Base-by-base conservation (phyloP, 2,888 invertebrate species). In the Allacma fusca region DNA sequence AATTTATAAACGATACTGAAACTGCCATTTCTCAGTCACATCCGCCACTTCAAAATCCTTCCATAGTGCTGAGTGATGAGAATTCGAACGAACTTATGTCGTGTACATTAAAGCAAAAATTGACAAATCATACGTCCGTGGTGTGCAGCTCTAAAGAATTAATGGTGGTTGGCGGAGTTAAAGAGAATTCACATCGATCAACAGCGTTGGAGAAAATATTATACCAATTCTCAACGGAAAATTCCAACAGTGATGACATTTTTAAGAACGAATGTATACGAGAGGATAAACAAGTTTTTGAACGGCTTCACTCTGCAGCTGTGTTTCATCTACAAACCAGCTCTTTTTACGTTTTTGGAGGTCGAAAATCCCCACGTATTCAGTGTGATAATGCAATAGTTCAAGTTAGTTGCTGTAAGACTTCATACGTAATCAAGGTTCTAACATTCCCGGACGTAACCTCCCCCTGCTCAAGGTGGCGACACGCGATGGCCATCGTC, bases 321-420 rank as follows among this genome's bases (percentile, higher is more conserved):
- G 68, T 64, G 0, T 79, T 40, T 65, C 57, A 57, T 24, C 23
- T 19, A 26, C 28, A 43, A 2, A 62, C 67, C 43, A 79, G 80
- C 34, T 78, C 76, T 16, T 78, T 80, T 16, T 78, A 80, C 21
- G 77, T 83, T n/a, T 82, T 82, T 77, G 83, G 83, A 21, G 83
- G 83, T n/a, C 69, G 83, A 29, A 81, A 80, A 64, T 82, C 83
- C 0, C 83, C 83, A 19, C 50, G 65, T n/a, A 76, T 28, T 24
- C 80, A 81, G 0, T 82, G 82, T 69, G 74, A 40, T 9, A 79
- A 79, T 75, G 81, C 81, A 29, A 28, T 83, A 16, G 79, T 83
- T 57, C 79, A 80, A 73, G 57, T 83, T 21, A 50, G 50, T 16
- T 78, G 79, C 23, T 70, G 71, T 13, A 79, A 77, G 59, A 73